Conservation (phyloP, 2,113 vertebrate species). For the Gopherus evgoodei region DNA sequence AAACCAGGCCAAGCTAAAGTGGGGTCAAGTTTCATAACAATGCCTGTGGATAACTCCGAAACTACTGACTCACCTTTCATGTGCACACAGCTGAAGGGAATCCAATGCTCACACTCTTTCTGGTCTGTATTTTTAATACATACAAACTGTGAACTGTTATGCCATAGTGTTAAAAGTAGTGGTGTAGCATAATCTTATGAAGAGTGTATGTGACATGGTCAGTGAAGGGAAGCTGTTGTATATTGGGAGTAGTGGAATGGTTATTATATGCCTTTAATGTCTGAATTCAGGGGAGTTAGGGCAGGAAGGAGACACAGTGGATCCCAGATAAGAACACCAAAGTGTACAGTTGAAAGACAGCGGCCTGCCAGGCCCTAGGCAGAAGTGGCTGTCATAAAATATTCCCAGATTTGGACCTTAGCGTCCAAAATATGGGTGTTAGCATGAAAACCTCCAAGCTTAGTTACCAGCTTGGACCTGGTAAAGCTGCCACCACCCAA, state of each 20-base stretch:
- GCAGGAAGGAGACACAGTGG: background rate
- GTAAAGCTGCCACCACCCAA: too few relatives aligned
- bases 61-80: background rate
- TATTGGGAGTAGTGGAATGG: background rate
- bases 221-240: background rate
- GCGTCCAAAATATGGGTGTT: too few relatives aligned
- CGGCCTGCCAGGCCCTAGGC: background rate
- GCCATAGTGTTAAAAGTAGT: background rate
- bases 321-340: background rate
- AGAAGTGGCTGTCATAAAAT: background rate
- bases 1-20: background rate
- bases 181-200: background rate
- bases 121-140: background rate
- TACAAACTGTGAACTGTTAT: background rate
- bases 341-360: background rate
- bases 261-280: background rate
- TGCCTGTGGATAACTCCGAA: background rate
- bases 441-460: too few relatives aligned
- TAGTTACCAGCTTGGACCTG: too few relatives aligned
- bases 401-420: too few relatives aligned
- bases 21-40: background rate
- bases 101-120: background rate
- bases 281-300: background rate
- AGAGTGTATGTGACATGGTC: background rate
- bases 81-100: background rate